phyloP scores from a whole-genome alignment of 1,140 invertebrate genomes.

The Ditylenchus dipsaci region DNA sequence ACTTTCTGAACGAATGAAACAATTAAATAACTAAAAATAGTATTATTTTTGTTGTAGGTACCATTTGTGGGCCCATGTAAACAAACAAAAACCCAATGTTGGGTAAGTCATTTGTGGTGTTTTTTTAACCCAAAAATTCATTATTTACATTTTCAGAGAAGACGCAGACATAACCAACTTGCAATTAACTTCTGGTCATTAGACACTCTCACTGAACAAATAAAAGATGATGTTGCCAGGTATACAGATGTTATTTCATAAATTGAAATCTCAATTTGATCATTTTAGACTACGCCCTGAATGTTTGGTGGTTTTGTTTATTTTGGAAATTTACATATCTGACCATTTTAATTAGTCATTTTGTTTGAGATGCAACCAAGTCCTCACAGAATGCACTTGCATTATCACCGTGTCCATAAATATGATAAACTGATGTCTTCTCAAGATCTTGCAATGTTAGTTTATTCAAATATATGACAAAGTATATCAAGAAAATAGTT shows the following conservation, averaged over 20 bases:
- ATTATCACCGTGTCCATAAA: slow-evolving; percentile 10
- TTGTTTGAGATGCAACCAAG: background rate
- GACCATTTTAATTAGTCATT: no score
- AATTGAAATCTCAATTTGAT: no score
- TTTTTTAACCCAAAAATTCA: no score
- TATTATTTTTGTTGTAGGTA: background rate
- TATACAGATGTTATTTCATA: no score
- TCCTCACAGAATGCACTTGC: slow-evolving; percentile 9
- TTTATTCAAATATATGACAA: background rate
- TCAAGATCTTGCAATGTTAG: slow-evolving; percentile 1
- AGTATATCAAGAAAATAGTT: no score
- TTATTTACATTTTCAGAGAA: no score
- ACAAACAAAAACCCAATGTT: background rate
- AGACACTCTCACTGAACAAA: background rate
- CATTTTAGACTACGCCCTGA: slow-evolving; percentile 8
- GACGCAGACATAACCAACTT: slow-evolving; percentile 5
- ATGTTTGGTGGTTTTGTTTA: background rate
- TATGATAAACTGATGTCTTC: slow-evolving; percentile 1
- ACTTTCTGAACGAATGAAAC: no score
- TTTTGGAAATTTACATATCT: no score
- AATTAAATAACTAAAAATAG: no score
- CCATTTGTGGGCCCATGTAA: slow-evolving; percentile 21
- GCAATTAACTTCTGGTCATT: background rate
- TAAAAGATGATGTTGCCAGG: background rate
- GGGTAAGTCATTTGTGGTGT: no score